phyloP scores from a whole-genome alignment of 2,797 vertebrate species.

The Labroides dimidiatus region DNA sequence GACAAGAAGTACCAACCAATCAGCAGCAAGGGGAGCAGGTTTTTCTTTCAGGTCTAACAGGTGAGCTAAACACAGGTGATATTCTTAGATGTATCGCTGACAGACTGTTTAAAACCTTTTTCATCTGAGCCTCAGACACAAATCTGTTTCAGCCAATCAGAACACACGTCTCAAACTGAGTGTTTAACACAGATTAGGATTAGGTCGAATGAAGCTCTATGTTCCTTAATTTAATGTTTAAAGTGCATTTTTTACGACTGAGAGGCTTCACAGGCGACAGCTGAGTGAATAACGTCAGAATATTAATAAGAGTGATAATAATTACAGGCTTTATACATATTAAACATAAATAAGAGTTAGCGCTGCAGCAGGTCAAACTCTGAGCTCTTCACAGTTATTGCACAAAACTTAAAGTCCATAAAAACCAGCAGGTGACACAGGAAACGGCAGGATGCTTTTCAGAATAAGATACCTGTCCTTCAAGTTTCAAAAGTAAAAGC shows the following conservation, averaged over 20 bases:
- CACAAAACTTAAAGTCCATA: conserved; percentile 53
- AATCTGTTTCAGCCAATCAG: neutral
- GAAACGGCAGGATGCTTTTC: conserved; percentile 27
- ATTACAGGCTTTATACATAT: conserved; percentile 37
- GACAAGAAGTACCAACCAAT: conserved; percentile 41
- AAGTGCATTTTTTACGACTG: conserved; percentile 73
- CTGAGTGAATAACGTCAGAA: no score
- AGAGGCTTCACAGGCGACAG: conserved; percentile 47
- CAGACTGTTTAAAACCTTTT: no score
- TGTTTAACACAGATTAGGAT: no score
- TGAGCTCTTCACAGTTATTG: conserved; percentile 32
- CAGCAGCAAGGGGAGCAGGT: conserved; percentile 22
- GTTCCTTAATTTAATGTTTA: conserved; percentile 42
- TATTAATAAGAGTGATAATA: no score
- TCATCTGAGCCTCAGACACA: neutral
- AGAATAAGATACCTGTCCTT: conserved; percentile 25
- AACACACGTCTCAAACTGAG: neutral
- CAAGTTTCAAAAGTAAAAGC: conserved; percentile 3
- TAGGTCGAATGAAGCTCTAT: no score
- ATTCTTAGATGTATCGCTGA: no score
- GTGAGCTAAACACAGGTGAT: neutral
- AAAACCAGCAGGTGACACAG: conserved; percentile 27
- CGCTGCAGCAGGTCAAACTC: conserved; percentile 23
- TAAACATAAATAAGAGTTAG: conserved; percentile 61
- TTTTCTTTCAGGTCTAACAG: conserved; percentile 19